Evolutionary conservation across 1,140 invertebrate species (phyloP), one percentile per base, ranked within the genome.

Genomic region (Eumeta japonica): DNA sequence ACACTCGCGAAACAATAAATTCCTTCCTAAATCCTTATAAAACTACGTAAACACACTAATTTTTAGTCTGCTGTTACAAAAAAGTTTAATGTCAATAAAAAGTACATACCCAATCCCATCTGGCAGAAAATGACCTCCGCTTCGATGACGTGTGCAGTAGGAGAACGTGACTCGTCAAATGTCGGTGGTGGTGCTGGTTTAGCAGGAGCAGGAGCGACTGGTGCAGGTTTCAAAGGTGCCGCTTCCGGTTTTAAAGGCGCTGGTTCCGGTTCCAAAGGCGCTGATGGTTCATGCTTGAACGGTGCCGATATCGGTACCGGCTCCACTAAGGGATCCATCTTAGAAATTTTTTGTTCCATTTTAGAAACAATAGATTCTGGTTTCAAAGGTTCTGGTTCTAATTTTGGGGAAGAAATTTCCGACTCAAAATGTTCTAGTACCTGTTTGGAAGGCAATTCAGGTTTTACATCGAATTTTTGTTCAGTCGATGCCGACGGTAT

Each of bases 21-120:
- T n/a, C n/a, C n/a, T n/a, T n/a, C n/a, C n/a, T n/a, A n/a, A n/a
- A n/a, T n/a, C n/a, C n/a, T n/a, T n/a, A n/a, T n/a, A n/a, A n/a
- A n/a, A n/a, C n/a, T n/a, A n/a, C n/a, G n/a, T n/a, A n/a, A n/a
- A n/a, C n/a, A n/a, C n/a, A n/a, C n/a, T n/a, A n/a, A n/a, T n/a
- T n/a, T n/a, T n/a, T n/a, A n/a, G n/a, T n/a, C n/a, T n/a, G n/a
- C n/a, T n/a, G n/a, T n/a, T n/a, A n/a, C n/a, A n/a, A n/a, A n/a
- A n/a, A n/a, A n/a, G n/a, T n/a, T n/a, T n/a, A n/a, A n/a, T n/a
- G n/a, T n/a, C n/a, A n/a, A n/a, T n/a, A n/a, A n/a, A n/a, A n/a
- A n/a, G n/a, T n/a, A 72, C 82, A 82, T 50, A 85, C 83, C 82
- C 9, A 84, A 66, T 51, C 82, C 81, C 75, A 85, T 82, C 52